Conservation (phyloP, 1,140 invertebrate species). For the Cyclargus thomasi region DNA sequence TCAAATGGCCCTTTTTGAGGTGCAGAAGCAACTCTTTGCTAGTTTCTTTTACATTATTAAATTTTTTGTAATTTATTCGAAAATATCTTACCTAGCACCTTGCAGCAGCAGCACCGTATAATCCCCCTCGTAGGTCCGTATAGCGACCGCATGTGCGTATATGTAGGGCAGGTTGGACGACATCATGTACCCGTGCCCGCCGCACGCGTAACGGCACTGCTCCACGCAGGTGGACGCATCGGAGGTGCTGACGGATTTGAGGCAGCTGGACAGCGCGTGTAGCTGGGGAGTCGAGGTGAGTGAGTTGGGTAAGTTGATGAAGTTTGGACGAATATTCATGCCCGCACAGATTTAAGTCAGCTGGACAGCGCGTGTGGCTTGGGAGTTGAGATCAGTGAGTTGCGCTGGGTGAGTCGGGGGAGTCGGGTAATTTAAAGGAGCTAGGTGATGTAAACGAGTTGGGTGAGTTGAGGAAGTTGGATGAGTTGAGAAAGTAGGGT, state of each 20-base stretch:
- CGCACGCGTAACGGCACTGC: slow-evolving; percentile 88
- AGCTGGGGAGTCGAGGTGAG: slow-evolving; percentile 76
- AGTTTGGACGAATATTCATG: too few species aligned
- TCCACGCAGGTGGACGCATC: slow-evolving; percentile 84
- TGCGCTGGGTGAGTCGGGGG: too few species aligned
- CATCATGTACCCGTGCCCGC: slow-evolving; percentile 94
- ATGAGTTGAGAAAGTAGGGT: too few species aligned
- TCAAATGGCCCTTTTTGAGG: too few species aligned
- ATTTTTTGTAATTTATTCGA: background rate
- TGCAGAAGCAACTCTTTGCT: too few species aligned
- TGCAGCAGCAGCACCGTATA: slow-evolving; percentile 94
- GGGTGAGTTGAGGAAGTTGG: too few species aligned
- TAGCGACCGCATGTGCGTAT: slow-evolving; percentile 87
- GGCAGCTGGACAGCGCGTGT: slow-evolving; percentile 91
- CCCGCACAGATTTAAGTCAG: too few species aligned
- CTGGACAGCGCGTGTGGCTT: too few species aligned
- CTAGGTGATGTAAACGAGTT: too few species aligned
- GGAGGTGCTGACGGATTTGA: slow-evolving; percentile 91
- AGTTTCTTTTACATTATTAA: too few species aligned
- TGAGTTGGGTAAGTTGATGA: background rate
- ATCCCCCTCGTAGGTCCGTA: slow-evolving; percentile 96
- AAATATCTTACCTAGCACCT: slow-evolving; percentile 81
- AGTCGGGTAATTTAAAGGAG: too few species aligned
- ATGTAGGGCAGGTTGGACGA: slow-evolving; percentile 89
- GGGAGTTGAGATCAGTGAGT: too few species aligned